Conservation (phyloP, 2,888 invertebrate species). For the Spodoptera picta region DNA sequence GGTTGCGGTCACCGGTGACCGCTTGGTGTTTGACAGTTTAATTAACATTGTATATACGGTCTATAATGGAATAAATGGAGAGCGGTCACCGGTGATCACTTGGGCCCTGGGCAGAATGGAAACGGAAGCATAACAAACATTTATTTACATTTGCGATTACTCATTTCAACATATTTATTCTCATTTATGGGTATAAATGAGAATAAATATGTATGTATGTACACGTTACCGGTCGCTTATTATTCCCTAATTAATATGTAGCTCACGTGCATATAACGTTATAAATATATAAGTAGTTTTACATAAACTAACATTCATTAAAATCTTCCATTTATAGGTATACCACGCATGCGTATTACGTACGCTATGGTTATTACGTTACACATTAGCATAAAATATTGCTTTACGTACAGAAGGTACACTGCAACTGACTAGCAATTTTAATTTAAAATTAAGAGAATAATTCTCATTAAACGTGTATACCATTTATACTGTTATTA, state of each 20-base stretch:
- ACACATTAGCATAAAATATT: constrained; percentile 23
- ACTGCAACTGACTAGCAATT: constrained; percentile 9
- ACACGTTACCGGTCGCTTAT: constrained; percentile 10
- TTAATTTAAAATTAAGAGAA: background rate
- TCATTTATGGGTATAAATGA: no score
- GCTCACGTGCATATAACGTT: constrained; percentile 11
- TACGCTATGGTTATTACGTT: constrained; percentile 18
- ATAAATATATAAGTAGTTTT: constrained; percentile 24
- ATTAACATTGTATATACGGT: no score
- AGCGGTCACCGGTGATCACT: no score
- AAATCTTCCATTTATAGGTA: constrained; percentile 23
- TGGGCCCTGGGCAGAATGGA: background rate
- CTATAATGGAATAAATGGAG: no score
- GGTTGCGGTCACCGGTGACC: no score
- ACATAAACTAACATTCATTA: constrained; percentile 22
- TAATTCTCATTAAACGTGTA: no score
- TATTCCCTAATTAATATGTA: constrained; percentile 27
- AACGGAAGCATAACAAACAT: constrained; percentile 16
- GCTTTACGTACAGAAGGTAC: constrained; percentile 12
- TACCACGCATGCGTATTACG: constrained; percentile 4
- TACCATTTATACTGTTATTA: no score
- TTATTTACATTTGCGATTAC: constrained; percentile 6
- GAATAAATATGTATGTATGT: constrained; percentile 18
- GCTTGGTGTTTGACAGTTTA: no score
- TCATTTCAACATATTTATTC: no score